A percentile compares a stretch with the other conserved stretches of the same genome.
phyloP scores from a whole-genome alignment of 2,797 vertebrate genomes.

The Gallinago stenura region DNA sequence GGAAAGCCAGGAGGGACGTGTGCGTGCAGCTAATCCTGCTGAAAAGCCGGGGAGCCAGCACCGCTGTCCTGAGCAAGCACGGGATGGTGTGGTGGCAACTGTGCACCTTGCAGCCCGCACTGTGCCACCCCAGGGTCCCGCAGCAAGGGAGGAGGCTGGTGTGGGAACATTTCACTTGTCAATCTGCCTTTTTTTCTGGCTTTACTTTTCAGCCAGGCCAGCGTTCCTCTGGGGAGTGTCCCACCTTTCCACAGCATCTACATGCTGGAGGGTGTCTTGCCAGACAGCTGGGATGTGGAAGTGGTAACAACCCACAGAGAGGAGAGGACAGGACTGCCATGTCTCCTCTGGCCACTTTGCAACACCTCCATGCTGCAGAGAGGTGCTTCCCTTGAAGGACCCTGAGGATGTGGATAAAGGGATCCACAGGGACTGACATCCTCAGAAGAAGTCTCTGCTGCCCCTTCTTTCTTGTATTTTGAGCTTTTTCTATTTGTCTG shows the following conservation, averaged over 20 bases:
- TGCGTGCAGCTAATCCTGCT: not conserved
- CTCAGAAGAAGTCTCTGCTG: not conserved
- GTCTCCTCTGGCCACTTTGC: not conserved
- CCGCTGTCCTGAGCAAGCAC: not conserved
- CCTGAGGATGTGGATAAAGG: accelerated
- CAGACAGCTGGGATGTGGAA: not conserved
- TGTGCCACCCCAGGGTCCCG: not conserved
- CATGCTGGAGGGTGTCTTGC: not conserved
- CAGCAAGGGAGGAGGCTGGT: not conserved
- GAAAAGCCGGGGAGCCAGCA: not conserved
- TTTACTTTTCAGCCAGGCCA: not conserved
- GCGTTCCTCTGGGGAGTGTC: not conserved
- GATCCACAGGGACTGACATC: not conserved
- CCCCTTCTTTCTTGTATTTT: not conserved
- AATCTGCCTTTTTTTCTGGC: not conserved
- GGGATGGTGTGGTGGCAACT: not conserved
- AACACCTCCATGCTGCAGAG: not conserved
- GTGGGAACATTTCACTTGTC: not conserved
- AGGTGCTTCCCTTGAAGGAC: not conserved
- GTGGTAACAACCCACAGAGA: not conserved
- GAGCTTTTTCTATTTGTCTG: not conserved
- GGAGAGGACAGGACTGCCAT: accelerated
- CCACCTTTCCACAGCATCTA: not conserved
- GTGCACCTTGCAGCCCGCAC: not conserved
- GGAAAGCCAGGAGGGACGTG: not conserved